phyloP scores from a whole-genome alignment of 2,888 invertebrate genomes.

The Pseudococcus longispinus region DNA sequence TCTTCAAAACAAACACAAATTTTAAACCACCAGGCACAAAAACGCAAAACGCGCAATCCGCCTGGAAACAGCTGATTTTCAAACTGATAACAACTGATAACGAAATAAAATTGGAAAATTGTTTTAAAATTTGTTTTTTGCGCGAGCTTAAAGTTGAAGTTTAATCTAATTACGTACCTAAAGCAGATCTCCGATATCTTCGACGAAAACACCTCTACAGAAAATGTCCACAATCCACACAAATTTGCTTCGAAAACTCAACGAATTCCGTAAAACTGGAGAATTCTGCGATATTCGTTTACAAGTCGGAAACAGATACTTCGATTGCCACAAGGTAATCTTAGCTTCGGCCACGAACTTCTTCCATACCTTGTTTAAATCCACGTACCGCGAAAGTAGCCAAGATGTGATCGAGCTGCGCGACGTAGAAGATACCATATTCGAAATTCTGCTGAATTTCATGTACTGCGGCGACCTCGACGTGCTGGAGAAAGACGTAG shows the following conservation, averaged over 20 bases:
- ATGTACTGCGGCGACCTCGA: background rate
- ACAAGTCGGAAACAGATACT: conserved; percentile 18
- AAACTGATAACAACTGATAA: conserved; percentile 3
- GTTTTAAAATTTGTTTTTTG: background rate
- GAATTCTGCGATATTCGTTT: conserved; percentile 34
- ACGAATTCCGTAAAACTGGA: conserved; percentile 32
- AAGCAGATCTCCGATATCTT: background rate
- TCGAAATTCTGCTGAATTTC: conserved; percentile 23
- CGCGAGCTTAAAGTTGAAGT: background rate
- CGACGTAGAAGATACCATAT: background rate
- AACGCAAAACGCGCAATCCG: background rate
- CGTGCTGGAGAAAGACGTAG: background rate
- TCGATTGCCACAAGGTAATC: conserved; percentile 23
- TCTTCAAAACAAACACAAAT: background rate
- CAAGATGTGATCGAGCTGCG: conserved; percentile 11
- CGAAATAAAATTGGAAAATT: background rate
- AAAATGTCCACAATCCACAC: background rate
- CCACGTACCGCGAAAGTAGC: background rate
- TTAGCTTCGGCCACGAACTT: conserved; percentile 27
- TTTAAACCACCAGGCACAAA: too few species aligned
- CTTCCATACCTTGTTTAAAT: background rate
- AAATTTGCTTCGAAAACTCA: background rate
- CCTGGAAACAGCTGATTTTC: background rate
- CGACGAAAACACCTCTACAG: background rate
- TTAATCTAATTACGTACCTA: background rate